phyloP scores from a whole-genome alignment of 2,797 vertebrate species.

The Amphiprion clarkii region DNA sequence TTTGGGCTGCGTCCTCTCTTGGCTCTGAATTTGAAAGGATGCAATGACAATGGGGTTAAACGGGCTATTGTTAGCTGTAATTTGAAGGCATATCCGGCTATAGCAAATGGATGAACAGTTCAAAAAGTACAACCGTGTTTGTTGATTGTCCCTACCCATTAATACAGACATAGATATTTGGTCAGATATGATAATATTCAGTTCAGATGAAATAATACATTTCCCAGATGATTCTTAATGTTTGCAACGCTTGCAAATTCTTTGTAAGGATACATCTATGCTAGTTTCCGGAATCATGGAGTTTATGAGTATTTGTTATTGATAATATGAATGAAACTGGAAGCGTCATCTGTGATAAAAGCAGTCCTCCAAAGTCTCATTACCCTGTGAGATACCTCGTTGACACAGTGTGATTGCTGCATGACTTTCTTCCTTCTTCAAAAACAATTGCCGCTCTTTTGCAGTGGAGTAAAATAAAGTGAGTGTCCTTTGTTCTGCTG shows the following conservation, averaged over 20 bases:
- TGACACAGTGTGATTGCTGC: neutral
- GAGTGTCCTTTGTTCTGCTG: conserved; percentile 56
- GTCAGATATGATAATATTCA: conserved; percentile 3
- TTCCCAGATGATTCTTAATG: neutral
- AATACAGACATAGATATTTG: conserved; percentile 4
- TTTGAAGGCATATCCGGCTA: conserved; percentile 41
- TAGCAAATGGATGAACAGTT: conserved; percentile 35
- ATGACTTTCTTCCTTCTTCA: neutral
- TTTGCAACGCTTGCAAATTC: neutral
- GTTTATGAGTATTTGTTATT: no score
- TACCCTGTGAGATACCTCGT: neutral
- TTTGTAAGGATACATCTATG: neutral
- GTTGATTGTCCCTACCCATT: neutral
- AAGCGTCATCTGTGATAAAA: neutral
- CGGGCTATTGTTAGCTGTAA: conserved; percentile 33
- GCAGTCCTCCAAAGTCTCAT: neutral
- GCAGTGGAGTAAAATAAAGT: neutral
- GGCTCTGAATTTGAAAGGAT: conserved; percentile 14
- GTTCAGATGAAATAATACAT: neutral
- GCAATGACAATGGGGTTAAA: conserved; percentile 25
- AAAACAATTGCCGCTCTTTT: neutral
- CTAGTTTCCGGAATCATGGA: no score
- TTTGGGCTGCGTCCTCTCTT: conserved; percentile 24
- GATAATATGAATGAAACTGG: no score
- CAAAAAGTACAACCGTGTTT: conserved; percentile 4